Evolutionary conservation across 1,140 invertebrate species (phyloP), one percentile per base, ranked within the genome.

Genomic region (Listronotus bonariensis): DNA sequence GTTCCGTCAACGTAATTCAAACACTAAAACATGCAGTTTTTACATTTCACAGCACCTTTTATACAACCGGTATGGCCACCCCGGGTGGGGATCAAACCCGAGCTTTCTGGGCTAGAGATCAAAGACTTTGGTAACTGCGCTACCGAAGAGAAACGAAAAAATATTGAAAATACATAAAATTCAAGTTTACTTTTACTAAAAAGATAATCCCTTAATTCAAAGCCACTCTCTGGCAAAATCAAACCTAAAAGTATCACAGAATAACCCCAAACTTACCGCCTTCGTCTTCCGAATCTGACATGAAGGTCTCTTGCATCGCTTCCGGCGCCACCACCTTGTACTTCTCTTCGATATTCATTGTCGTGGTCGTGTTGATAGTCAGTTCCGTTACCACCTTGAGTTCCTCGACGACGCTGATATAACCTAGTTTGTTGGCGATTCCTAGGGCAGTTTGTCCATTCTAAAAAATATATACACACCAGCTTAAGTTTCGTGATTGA

Each of bases 281-380:
- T 87, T 99, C 97, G 80, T 99, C 97, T 80, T 99, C 97, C 20
- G 95, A 98, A 81, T 99, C 97, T 43, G 95, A 97, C 86, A 99
- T 94, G 80, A 98, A 95, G 32, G 95, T 95, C 80, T 99, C 97
- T 77, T 98, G 95, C 97, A 99, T 99, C 31, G 93, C 91, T 83
- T 99, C 97, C 0, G 97, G 97, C 40, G 95, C 92, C 49, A 97
- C 90, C 15, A 99, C 96, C 80, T 91, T 90, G 79, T 98, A 98
- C 80, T 98, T 97, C 75, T 98, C 96, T 78, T 95, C 92, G 15
- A 87, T 86, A 6, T 85, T 88, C 6, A 87, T 81, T 74, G 81
- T 89, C 68, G 77, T 88, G 67, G 84, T 91, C 43, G 88, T 94
- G 45, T 87, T 92, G 73, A 84, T 88, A 63, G 82, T 90, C 53